Evolutionary conservation across 2,888 invertebrate species (phyloP).

Genomic region (Muscina levida): DNA sequence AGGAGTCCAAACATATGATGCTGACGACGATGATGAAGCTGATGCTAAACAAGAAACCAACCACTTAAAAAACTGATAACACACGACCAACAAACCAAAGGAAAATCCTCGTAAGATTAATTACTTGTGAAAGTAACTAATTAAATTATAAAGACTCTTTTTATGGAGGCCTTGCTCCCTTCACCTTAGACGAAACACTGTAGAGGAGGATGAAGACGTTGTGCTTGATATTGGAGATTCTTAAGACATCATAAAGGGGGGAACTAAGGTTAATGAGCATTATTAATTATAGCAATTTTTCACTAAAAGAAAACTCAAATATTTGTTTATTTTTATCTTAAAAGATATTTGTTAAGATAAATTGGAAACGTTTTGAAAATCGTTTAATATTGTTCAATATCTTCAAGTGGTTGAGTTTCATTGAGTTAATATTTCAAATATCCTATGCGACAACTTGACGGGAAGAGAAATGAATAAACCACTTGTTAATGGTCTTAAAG

Average conservation of each 20-base stretch:
- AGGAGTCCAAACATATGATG: constrained; percentile 45
- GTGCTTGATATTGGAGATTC: constrained; percentile 31
- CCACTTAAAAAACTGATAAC: constrained; percentile 49
- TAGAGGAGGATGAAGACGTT: constrained; percentile 6
- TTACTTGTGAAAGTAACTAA: constrained; percentile 61
- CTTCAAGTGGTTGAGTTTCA: constrained; percentile 40
- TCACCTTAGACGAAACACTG: neutral
- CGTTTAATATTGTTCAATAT: constrained; percentile 43
- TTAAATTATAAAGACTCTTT: constrained; percentile 51
- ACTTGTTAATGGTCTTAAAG: neutral
- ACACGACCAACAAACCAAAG: constrained; percentile 1
- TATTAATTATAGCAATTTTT: constrained; percentile 62
- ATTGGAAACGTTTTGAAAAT: constrained; percentile 40
- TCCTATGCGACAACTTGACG: neutral
- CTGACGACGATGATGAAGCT: neutral
- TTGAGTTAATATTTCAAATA: neutral
- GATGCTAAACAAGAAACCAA: constrained; percentile 33
- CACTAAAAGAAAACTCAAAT: constrained; percentile 24
- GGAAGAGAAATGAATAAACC: neutral
- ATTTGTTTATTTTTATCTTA: constrained; percentile 7
- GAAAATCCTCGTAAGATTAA: constrained; percentile 54
- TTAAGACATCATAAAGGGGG: constrained; percentile 35
- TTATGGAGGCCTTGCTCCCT: neutral
- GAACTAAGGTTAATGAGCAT: constrained; percentile 57
- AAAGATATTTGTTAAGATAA: constrained; percentile 32